Evolutionary conservation across 2,113 vertebrate genomes (phyloP), one percentile per base, ranked within the genome.

Genomic region (Ploceus nigricollis): DNA sequence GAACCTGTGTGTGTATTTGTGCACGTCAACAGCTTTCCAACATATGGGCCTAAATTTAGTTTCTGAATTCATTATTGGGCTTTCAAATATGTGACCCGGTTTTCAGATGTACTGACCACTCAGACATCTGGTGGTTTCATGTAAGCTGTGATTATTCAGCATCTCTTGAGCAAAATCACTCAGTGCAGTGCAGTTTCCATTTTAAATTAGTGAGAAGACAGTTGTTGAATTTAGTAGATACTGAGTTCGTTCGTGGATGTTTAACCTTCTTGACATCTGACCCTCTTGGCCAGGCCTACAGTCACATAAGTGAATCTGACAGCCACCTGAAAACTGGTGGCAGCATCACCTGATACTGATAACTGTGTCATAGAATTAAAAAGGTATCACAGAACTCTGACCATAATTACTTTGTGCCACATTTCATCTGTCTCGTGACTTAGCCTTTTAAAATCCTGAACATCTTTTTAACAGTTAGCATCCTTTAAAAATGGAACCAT

Each of bases 31-130:
- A 89, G 42, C 77, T 94, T 91, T 86, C 75, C 70, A 88, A 77
- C 65, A 69, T 73, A 85, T 10, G 71, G 89, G 56, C 77, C 82
- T 93, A 90, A 78, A 94, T 93, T 94, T 91, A 96, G 64, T 64
- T 60, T 79, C 50, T 77, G 88, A 88, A 83, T 86, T 93, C 27
- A 56, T 95, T 83, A 91, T 6, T 90, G 60, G 87, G 50, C 75
- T 93, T 82, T 95, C 82, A 91, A 16, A 82, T 88, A 58, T 33
- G 53, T 89, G 89, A 96, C 93, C 73, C 0, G 40, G 30, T 95
- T 94, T 94, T 93, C 65, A 69, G 93, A 92, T 84, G 35, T 65
- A 89, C 65, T 94, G 93, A 95, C 81, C 95, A 86, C 73, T 65
- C 87, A 94, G 89, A 91, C 68, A 84, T 94, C 82, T 92, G 88